Percentiles rank a stretch among this genome's conserved stretches.
Evolutionary conservation across 37 sponge, comb jelly and placozoan species (phyloP).

Genomic region (Theonella swinhoei): DNA sequence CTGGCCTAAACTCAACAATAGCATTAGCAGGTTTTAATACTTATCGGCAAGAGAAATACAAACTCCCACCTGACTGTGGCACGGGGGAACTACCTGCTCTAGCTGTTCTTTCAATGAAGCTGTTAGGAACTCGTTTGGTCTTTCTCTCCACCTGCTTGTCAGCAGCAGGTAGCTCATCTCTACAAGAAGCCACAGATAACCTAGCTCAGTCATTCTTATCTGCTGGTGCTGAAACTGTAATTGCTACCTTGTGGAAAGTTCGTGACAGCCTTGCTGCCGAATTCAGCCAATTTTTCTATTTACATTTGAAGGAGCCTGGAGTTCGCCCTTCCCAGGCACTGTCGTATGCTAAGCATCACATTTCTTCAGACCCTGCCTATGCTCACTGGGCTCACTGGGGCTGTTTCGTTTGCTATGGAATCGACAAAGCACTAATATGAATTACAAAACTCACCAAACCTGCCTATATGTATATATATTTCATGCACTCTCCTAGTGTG

Average conservation of each 20-base stretch:
- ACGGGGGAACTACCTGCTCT: slow-evolving; percentile 18
- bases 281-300: slow-evolving; percentile 26
- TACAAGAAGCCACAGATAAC: slow-evolving; percentile 31
- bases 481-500: too few relatives aligned
- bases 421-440: slow-evolving; percentile 5
- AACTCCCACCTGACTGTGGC: slow-evolving; percentile 30
- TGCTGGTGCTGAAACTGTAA: slow-evolving; percentile 48
- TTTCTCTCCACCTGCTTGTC: slow-evolving; percentile 33
- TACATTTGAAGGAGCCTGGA: slow-evolving; percentile 6
- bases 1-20: too few relatives aligned
- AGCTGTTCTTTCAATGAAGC: slow-evolving; percentile 34
- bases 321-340: slow-evolving; percentile 38
- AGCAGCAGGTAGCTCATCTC: slow-evolving; percentile 5
- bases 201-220: slow-evolving; percentile 28
- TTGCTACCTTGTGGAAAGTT: slow-evolving; percentile 39
- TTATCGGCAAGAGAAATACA: neutral
- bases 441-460: too few relatives aligned
- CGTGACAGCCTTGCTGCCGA: slow-evolving; percentile 18
- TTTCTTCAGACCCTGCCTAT: neutral
- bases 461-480: too few relatives aligned
- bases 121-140: slow-evolving; percentile 26
- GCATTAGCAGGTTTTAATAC: slow-evolving; percentile 43
- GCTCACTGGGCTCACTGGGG: slow-evolving; percentile 7
- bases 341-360: neutral
- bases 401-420: slow-evolving; percentile 20